Percentiles rank a stretch among this genome's conserved stretches.
These are phyloP conservation scores for Pseudorectes ferrugineus DNA, from an alignment of 2,113 vertebrate genomes.

Conservation along the genomic window DNA sequence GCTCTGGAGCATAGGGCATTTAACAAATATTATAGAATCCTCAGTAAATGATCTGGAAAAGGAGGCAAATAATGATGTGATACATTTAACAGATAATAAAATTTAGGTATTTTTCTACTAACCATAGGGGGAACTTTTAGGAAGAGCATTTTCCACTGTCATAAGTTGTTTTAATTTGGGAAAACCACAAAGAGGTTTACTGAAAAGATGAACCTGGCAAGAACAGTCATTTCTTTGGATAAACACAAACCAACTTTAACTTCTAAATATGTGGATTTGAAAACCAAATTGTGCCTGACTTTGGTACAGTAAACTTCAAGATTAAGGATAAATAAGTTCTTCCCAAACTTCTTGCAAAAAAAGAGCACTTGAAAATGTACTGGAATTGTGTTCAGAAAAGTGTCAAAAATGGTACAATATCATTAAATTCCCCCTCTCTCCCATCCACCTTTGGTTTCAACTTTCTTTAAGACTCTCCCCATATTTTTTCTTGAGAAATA, in stretches of 20 bases:
- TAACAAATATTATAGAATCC: neutral
- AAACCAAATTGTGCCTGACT: neutral
- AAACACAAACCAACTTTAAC: neutral
- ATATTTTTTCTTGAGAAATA: neutral
- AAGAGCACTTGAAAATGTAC: rapidly evolving
- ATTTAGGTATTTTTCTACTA: neutral
- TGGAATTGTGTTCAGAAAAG: neutral
- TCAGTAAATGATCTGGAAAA: neutral
- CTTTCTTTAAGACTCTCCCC: neutral
- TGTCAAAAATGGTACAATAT: neutral
- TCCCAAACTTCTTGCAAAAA: neutral
- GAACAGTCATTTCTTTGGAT: neutral
- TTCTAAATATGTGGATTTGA: neutral
- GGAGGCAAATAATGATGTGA: neutral
- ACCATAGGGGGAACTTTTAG: neutral
- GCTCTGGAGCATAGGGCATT: rapidly evolving
- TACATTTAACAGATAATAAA: neutral
- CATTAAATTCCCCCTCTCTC: neutral
- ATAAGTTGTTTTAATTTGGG: neutral
- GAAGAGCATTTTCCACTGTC: neutral
- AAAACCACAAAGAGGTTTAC: neutral
- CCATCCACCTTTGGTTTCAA: neutral
- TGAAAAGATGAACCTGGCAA: neutral
- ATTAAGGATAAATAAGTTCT: neutral
- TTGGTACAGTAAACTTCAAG: neutral